Evolutionary conservation across 2,797 vertebrate genomes (phyloP).

Genomic region (Pseudochirops corinnae): DNA sequence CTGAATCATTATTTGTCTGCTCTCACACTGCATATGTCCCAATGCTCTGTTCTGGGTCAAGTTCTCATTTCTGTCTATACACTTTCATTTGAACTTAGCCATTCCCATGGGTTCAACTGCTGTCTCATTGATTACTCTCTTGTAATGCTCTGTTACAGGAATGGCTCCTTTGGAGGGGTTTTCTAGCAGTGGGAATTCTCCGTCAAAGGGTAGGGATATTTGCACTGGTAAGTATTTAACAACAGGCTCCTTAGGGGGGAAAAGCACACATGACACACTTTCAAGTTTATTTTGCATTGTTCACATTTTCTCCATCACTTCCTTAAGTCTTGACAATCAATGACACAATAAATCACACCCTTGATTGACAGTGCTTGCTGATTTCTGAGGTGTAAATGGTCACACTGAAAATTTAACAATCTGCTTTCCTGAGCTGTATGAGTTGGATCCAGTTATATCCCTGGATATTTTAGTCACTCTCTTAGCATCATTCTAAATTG

Average conservation of each 20-base stretch:
- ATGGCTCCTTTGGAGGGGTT: background rate
- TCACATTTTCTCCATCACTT: background rate
- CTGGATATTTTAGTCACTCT: too few relatives aligned
- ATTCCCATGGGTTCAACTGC: background rate
- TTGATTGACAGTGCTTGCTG: background rate
- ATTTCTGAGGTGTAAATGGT: background rate
- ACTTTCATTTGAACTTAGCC: background rate
- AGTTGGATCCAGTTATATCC: too few relatives aligned
- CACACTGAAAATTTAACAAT: background rate
- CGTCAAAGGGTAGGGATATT: background rate
- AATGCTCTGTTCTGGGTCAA: background rate
- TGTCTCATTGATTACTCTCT: background rate
- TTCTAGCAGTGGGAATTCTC: background rate
- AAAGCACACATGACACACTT: background rate
- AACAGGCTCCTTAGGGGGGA: background rate
- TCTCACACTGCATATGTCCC: background rate
- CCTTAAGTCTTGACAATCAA: background rate
- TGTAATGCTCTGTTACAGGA: background rate
- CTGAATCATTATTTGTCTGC: background rate
- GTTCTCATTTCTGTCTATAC: background rate
- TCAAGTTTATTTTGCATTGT: background rate
- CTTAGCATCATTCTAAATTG: too few relatives aligned
- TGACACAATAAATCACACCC: background rate
- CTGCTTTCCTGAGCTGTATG: too few relatives aligned
- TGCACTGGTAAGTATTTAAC: background rate